Base-by-base conservation (phyloP, 1,140 invertebrate genomes). In the Antheraea pernyi region DNA sequence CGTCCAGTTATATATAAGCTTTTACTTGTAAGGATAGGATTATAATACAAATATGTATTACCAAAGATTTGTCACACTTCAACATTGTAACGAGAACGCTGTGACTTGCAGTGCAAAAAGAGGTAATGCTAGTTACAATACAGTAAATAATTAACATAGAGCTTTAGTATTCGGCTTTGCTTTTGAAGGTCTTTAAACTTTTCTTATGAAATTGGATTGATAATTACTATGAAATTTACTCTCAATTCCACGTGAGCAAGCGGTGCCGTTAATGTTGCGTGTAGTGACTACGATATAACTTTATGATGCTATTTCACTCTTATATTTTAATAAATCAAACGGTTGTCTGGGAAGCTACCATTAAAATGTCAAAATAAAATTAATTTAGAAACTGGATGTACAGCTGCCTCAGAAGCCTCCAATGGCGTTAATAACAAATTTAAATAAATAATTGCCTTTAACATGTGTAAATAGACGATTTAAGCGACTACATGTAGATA, bases 301-400 rank as follows among this genome's bases (percentile, higher is more conserved):
- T 53, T 53, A 53, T 53, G 16, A 16, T 53, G 16, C 46, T 53
- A n/a, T 53, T 53, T 16, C 11, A 53, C 46, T 53, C 46, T 53
- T 53, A 53, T 53, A n/a, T 53, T 13, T 53, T 53, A 53, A 53
- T 53, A 53, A 53, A 53, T 53, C 46, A 53, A 53, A 53, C 46
- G 13, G 46, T 53, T 53, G 46, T 53, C 46, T 13, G 46, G 46
- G 46, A 53, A 16, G 46, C 46, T 13, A 53, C 46, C 46, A 53
- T 53, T 53, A 53, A 53, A 53, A 53, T 53, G 16, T 53, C 9
- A n/a, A 53, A 42, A 42, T 42, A 42, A 42, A 53, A 13, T 53
- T 53, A 53, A 53, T 53, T 53, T 53, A 13, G 13, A 53, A 53
- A 53, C 46, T 53, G 46, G 46, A 53, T 53, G 46, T 53, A 53